phyloP scores from a whole-genome alignment of 2,888 invertebrate species.

The Mylabris sibirica region DNA sequence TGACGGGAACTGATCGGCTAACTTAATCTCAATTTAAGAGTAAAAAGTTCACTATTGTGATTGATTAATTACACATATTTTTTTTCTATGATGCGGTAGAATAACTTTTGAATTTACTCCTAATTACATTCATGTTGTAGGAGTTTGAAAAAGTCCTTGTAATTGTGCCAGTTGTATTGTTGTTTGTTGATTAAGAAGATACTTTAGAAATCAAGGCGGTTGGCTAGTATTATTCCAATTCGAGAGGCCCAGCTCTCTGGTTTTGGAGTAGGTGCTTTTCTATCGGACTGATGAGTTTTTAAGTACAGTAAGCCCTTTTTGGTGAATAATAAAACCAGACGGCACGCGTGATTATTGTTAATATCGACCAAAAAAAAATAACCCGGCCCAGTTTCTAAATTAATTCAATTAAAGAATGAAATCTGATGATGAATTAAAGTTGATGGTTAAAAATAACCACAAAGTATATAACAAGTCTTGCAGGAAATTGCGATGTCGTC shows the following conservation, averaged over 20 bases:
- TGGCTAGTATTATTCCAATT: neutral
- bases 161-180: neutral
- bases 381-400: neutral
- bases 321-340: neutral
- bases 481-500: conserved; percentile 16
- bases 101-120: neutral
- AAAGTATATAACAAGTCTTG: conserved; percentile 3
- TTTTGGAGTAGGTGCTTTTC: neutral
- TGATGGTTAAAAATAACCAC: neutral
- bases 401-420: neutral
- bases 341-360: neutral
- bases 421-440: neutral
- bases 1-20: conserved; percentile 10
- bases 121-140: neutral
- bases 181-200: neutral
- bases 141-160: neutral
- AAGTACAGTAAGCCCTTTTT: neutral
- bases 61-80: neutral
- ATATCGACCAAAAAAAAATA: neutral
- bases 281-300: neutral
- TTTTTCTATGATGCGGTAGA: neutral
- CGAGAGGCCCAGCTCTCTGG: neutral
- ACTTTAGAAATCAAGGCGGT: neutral
- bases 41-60: neutral
- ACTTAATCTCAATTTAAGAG: neutral